Conservation (phyloP, 2,888 invertebrate genomes). For the Pseudoips prasinana region DNA sequence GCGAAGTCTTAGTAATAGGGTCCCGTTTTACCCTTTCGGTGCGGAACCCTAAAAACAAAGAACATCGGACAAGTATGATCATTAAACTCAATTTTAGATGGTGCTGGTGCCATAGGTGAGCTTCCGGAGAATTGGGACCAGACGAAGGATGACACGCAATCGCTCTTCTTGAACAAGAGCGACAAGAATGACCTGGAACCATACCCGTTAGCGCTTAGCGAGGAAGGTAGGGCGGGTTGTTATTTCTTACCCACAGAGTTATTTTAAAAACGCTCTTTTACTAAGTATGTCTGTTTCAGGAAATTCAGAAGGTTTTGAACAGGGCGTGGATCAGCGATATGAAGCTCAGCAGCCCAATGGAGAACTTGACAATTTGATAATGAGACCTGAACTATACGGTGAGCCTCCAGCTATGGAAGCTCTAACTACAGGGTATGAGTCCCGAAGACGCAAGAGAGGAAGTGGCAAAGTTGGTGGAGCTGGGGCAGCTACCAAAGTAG, state of each 20-base stretch:
- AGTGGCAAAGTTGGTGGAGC: conserved; percentile 75
- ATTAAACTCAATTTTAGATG: conserved; percentile 52
- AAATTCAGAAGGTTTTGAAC: conserved; percentile 69
- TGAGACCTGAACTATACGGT: conserved; percentile 83
- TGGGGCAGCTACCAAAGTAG: conserved; percentile 74
- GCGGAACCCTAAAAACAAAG: no score
- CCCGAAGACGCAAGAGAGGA: conserved; percentile 69
- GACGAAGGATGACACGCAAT: conserved; percentile 77
- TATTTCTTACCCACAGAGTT: not conserved
- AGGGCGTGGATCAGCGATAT: conserved; percentile 64
- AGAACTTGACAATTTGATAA: conserved; percentile 82
- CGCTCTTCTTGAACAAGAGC: conserved; percentile 77
- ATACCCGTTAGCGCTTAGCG: conserved; percentile 76
- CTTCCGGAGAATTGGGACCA: conserved; percentile 80
- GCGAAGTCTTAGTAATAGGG: no score
- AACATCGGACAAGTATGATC: no score
- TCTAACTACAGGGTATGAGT: conserved; percentile 59
- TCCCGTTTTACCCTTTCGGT: no score
- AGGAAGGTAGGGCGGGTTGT: conserved; percentile 65
- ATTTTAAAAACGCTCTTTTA: not conserved
- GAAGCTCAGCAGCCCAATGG: conserved; percentile 63
- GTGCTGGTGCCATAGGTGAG: conserved; percentile 71
- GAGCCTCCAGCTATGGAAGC: conserved; percentile 80
- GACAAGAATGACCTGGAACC: conserved; percentile 80
- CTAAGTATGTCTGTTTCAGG: no score